Base-by-base conservation (phyloP, 2,888 invertebrate species). In the Tetheella fluctuosa region DNA sequence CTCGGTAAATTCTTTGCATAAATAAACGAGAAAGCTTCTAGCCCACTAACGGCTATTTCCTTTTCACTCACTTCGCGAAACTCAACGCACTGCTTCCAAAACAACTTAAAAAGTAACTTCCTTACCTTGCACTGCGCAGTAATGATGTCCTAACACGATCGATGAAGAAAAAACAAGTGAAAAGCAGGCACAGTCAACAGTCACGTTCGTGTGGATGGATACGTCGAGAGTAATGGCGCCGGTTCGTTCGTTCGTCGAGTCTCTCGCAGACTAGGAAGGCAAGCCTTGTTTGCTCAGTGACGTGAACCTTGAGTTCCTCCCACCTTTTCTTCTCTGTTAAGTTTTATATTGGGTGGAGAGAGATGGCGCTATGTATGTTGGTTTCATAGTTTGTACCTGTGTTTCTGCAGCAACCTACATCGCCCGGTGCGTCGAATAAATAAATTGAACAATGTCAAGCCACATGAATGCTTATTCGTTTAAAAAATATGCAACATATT, bases 121-220 rank as follows among this genome's bases (percentile, higher is more conserved):
- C 93, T 92, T 93, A 92, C 93, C 92, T 93, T 88, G 81, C 89
- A 90, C 89, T 89, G 90, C 90, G 91, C 89, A 91, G 92, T 89
- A 86, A 84, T 81, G 93, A 90, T 91, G 89, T 89, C 82, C 81
- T 85, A 83, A 85, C 85, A 81, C 90, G 90, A 90, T 91, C 90
- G 89, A 88, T 88, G 89, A 79, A 77, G 81, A 75, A 80, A 86
- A 89, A 87, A 89, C 89, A 84, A 89, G 85, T 84, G 83, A 81
- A 86, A 87, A 84, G 83, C 80, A 85, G 86, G 82, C 88, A 91
- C 91, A 86, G 90, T 91, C 91, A 89, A 91, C 91, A 86, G 90
- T 91, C 91, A 89, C 91, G 90, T 90, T 84, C 87, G 90, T 87
- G 79, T 85, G 88, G 83, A 86, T 85, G 88, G 83, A 86, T 88